These are phyloP conservation scores for Lordiphosa andalusiaca DNA, from an alignment of 2,888 invertebrate genomes.

Conservation along the genomic window DNA sequence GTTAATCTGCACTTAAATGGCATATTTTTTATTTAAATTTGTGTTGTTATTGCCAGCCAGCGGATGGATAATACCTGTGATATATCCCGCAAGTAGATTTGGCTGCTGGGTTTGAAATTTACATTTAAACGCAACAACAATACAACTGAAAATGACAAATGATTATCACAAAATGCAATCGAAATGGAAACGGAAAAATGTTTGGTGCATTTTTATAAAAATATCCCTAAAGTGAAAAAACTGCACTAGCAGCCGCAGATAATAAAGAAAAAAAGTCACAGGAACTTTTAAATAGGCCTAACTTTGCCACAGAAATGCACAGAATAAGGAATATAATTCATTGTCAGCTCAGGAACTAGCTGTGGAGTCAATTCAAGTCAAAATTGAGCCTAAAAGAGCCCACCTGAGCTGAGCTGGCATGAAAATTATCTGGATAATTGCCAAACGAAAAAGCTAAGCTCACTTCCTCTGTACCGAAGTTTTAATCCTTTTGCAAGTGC, in stretches of 20 bases:
- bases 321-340: conserved; percentile 24
- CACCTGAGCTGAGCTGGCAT: conserved; percentile 53
- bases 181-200: neutral
- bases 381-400: conserved; percentile 9
- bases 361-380: too few relatives aligned
- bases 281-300: conserved; percentile 43
- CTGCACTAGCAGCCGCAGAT: too few relatives aligned
- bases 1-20: conserved; percentile 26
- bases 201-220: neutral
- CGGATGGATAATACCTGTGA: conserved; percentile 34
- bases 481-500: too few relatives aligned
- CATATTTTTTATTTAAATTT: conserved; percentile 12
- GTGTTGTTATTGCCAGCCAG: neutral
- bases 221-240: neutral
- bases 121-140: conserved; percentile 31
- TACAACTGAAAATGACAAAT: conserved; percentile 37
- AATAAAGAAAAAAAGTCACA: conserved; percentile 22
- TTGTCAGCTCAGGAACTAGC: neutral
- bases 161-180: conserved; percentile 30
- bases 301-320: conserved; percentile 45
- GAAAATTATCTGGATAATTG: conserved; percentile 33
- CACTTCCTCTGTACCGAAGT: too few relatives aligned
- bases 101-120: conserved; percentile 33
- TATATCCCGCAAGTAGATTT: conserved; percentile 23
- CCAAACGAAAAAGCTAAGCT: too few relatives aligned